phyloP scores from a whole-genome alignment of 2,797 vertebrate species.

The Gallinago solitaria region DNA sequence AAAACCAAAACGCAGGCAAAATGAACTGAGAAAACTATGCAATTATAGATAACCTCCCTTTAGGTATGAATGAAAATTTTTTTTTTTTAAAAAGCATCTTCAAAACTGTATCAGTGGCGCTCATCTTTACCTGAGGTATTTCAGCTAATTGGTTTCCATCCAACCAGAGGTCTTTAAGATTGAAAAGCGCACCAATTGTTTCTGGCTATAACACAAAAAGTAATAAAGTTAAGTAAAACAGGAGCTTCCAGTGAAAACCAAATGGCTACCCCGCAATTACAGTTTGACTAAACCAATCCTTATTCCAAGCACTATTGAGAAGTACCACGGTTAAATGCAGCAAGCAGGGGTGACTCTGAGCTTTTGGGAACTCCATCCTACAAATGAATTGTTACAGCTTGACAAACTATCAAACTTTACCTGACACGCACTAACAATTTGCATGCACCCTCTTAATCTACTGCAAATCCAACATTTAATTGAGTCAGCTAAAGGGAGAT shows the following conservation, averaged over 20 bases:
- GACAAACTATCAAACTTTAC: not conserved
- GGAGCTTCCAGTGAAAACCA: not conserved
- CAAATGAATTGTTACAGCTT: not conserved
- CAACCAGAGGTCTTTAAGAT: slow-evolving; percentile 96
- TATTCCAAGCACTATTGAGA: not conserved
- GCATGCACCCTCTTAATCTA: not conserved
- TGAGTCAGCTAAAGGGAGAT: not conserved
- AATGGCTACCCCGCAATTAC: not conserved
- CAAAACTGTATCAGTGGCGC: not conserved
- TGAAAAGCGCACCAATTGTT: slow-evolving; percentile 94
- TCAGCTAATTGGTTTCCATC: slow-evolving; percentile 95
- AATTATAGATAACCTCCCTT: not conserved
- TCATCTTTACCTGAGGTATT: slow-evolving; percentile 88
- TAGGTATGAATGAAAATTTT: not conserved
- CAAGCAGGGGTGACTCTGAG: not conserved
- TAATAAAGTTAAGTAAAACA: slow-evolving; percentile 2
- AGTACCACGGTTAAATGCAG: not conserved
- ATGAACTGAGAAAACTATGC: not conserved
- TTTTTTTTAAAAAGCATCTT: not conserved
- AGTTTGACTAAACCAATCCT: not conserved
- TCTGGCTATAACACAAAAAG: slow-evolving; percentile 85
- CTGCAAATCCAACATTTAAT: not conserved
- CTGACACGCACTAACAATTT: not conserved
- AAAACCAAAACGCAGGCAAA: slow-evolving; percentile 8
- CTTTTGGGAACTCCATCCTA: not conserved